phyloP scores from a whole-genome alignment of 2,797 vertebrate species.

The Coregonus suidteri region DNA sequence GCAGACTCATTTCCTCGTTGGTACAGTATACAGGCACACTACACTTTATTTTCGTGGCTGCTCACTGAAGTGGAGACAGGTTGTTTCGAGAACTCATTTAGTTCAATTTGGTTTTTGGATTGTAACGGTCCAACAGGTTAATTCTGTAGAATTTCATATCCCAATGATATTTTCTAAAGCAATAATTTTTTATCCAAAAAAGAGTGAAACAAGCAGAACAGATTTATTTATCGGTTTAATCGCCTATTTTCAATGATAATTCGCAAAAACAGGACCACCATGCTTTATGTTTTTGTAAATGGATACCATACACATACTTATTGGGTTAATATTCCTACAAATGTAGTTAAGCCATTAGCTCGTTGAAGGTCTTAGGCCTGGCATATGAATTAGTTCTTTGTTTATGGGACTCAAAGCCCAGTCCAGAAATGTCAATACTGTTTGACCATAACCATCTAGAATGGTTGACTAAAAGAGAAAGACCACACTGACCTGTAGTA shows the following conservation, averaged over 20 bases:
- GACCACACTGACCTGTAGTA: conserved; percentile 86
- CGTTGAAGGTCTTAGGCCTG: conserved; percentile 52
- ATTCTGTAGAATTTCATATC: conserved; percentile 58
- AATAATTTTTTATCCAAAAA: conserved; percentile 56
- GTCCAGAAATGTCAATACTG: conserved; percentile 35
- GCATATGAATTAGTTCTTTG: conserved; percentile 37
- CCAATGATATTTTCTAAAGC: conserved; percentile 33
- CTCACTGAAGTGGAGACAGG: conserved; percentile 47
- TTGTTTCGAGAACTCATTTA: conserved; percentile 6
- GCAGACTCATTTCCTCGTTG: conserved; percentile 61
- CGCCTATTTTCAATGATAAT: conserved; percentile 37
- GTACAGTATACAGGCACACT: conserved; percentile 37
- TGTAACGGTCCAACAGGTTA: conserved; percentile 21
- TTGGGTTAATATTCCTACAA: conserved; percentile 53
- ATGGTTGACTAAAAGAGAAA: conserved; percentile 3
- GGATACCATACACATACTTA: conserved; percentile 52
- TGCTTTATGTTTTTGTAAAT: conserved; percentile 23
- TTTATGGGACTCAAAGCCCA: conserved; percentile 15
- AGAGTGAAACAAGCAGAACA: conserved; percentile 48
- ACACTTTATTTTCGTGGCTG: conserved; percentile 31
- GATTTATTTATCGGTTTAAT: conserved; percentile 59
- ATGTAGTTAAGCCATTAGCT: conserved; percentile 61
- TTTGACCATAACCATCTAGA: conserved; percentile 3
- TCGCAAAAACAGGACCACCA: conserved; percentile 39
- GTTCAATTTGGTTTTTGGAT: background rate